Conservation (phyloP, 1,140 invertebrate genomes). For the Oryzaephilus surinamensis region DNA sequence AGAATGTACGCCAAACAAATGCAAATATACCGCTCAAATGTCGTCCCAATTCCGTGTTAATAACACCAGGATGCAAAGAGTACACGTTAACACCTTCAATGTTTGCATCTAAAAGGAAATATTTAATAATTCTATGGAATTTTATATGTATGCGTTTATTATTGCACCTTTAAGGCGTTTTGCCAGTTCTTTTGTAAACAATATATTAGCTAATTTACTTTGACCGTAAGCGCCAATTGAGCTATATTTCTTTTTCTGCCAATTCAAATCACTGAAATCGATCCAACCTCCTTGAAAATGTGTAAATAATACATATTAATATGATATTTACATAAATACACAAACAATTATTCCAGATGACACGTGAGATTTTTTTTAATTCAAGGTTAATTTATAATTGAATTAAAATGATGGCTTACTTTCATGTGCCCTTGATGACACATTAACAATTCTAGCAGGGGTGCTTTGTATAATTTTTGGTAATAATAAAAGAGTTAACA, state of each 20-base stretch:
- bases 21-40: conserved; percentile 48
- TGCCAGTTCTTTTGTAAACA: conserved; percentile 58
- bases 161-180: conserved; percentile 44
- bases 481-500: conserved; percentile 69
- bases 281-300: conserved; percentile 45
- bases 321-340: no score
- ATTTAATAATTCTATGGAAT: conserved; percentile 4
- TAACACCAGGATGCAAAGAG: conserved; percentile 60
- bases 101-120: conserved; percentile 31
- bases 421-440: conserved; percentile 48
- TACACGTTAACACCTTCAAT: conserved; percentile 52
- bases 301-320: neutral
- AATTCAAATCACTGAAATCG: conserved; percentile 60
- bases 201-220: conserved; percentile 65
- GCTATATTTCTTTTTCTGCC: conserved; percentile 47
- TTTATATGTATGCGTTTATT: neutral
- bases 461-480: conserved; percentile 42
- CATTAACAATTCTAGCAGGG: conserved; percentile 47
- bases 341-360: no score
- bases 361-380: no score
- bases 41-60: conserved; percentile 62
- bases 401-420: conserved; percentile 32
- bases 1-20: conserved; percentile 25
- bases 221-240: conserved; percentile 50
- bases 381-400: conserved; percentile 2